phyloP scores from a whole-genome alignment of 2,888 invertebrate genomes.

The Isoperla grammatica region DNA sequence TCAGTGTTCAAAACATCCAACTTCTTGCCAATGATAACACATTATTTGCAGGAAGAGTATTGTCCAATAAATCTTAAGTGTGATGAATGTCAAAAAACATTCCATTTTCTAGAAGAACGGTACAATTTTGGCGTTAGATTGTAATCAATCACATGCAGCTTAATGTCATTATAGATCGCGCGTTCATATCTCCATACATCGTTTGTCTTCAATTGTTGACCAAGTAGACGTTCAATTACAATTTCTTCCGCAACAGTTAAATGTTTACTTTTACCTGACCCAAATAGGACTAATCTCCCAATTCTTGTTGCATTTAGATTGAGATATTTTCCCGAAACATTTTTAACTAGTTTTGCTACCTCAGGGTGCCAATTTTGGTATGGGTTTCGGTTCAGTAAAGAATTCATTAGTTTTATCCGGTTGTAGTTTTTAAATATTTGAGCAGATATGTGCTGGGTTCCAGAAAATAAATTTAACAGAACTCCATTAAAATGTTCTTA shows the following conservation, averaged over 20 bases:
- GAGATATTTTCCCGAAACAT: not conserved
- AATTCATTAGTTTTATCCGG: not conserved
- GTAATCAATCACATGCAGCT: not conserved
- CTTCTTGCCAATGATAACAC: not conserved
- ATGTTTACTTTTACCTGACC: not conserved
- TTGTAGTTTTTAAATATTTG: conserved; percentile 4
- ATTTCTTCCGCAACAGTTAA: not conserved
- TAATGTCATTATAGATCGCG: not conserved
- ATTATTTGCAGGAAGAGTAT: not conserved
- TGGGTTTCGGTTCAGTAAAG: not conserved
- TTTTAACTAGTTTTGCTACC: not conserved
- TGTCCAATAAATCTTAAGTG: not conserved
- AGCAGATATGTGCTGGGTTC: not conserved
- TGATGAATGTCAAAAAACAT: not conserved
- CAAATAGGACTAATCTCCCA: not conserved
- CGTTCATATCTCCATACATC: not conserved
- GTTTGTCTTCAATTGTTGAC: not conserved
- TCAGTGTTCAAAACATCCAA: not conserved
- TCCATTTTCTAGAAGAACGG: not conserved
- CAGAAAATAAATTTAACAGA: not conserved
- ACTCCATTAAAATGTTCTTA: conserved; percentile 1
- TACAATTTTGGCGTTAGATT: not conserved
- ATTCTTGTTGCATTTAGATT: not conserved
- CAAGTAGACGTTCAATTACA: not conserved
- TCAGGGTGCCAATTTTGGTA: conserved; percentile 2